Conservation (phyloP, 2,888 invertebrate species). For the Drosophila diplacantha region DNA sequence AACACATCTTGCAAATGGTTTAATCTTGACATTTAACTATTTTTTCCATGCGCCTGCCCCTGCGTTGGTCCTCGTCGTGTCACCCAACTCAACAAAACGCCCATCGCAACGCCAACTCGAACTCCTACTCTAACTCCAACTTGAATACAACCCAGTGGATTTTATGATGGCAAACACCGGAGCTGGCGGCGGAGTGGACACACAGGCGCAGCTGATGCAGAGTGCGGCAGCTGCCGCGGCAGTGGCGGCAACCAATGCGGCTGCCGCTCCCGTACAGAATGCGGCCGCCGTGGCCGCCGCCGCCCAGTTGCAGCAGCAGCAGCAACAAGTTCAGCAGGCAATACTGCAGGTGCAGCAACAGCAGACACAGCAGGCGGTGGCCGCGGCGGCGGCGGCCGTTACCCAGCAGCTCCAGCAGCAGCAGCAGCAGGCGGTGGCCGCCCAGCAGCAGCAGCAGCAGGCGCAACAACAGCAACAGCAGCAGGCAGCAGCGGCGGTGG, state of each 20-base stretch:
- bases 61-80: constrained; percentile 57
- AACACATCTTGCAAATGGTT: constrained; percentile 67
- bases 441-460: constrained; percentile 70
- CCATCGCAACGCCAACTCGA: constrained; percentile 14
- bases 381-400: constrained; percentile 72
- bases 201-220: constrained; percentile 72
- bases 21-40: constrained; percentile 69
- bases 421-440: constrained; percentile 73
- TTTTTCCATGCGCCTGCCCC: constrained; percentile 53
- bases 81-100: constrained; percentile 30
- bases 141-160: constrained; percentile 61
- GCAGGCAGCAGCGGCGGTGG: constrained; percentile 55
- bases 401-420: constrained; percentile 74
- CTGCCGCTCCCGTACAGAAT: constrained; percentile 66
- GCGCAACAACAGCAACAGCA: constrained; percentile 67
- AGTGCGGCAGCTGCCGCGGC: constrained; percentile 71
- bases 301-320: constrained; percentile 70
- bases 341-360: constrained; percentile 77
- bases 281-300: constrained; percentile 74
- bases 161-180: constrained; percentile 78
- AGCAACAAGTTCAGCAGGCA: constrained; percentile 77
- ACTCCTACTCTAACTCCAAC: constrained; percentile 6
- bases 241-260: constrained; percentile 69
- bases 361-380: constrained; percentile 74
- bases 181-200: constrained; percentile 71